phyloP scores from a whole-genome alignment of 1,140 invertebrate genomes.

The Lordiphosa clarofinis region DNA sequence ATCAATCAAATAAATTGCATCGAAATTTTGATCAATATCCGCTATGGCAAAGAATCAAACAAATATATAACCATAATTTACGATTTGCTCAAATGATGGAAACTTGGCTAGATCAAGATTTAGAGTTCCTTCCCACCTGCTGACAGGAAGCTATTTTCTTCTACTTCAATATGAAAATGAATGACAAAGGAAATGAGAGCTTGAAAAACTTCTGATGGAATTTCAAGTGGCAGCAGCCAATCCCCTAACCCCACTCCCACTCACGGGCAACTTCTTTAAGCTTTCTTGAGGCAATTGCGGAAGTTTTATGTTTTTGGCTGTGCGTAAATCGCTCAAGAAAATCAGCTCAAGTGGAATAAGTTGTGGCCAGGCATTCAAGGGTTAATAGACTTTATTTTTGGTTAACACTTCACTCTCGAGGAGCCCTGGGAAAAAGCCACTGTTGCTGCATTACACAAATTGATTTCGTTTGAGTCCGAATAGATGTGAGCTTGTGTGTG shows the following conservation, averaged over 20 bases:
- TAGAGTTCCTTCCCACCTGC: slow-evolving; percentile 47
- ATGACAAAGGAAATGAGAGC: slow-evolving; percentile 55
- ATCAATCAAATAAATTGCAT: slow-evolving; percentile 69
- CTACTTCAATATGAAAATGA: slow-evolving; percentile 1
- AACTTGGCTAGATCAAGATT: too few species aligned
- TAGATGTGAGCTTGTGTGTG: slow-evolving; percentile 11
- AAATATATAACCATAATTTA: slow-evolving; percentile 52
- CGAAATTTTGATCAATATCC: slow-evolving; percentile 73
- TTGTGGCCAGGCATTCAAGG: slow-evolving; percentile 49
- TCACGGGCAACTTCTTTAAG: slow-evolving; percentile 28
- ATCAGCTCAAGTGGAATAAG: slow-evolving; percentile 75
- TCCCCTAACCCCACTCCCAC: too few species aligned
- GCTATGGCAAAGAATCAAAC: slow-evolving; percentile 28
- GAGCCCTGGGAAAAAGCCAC: slow-evolving; percentile 14
- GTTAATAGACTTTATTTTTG: slow-evolving; percentile 41
- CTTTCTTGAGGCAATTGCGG: slow-evolving; percentile 52
- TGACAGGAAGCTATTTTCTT: slow-evolving; percentile 56
- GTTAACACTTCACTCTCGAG: slow-evolving; percentile 52
- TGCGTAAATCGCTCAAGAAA: slow-evolving; percentile 74
- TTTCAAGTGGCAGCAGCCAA: not conserved
- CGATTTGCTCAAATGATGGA: slow-evolving; percentile 7
- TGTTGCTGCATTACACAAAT: slow-evolving; percentile 62
- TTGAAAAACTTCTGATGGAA: slow-evolving; percentile 26
- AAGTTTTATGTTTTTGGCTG: slow-evolving; percentile 75
- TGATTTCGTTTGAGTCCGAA: slow-evolving; percentile 68